Evolutionary conservation across 1,140 invertebrate genomes (phyloP).

Genomic region (Wasmannia auropunctata): DNA sequence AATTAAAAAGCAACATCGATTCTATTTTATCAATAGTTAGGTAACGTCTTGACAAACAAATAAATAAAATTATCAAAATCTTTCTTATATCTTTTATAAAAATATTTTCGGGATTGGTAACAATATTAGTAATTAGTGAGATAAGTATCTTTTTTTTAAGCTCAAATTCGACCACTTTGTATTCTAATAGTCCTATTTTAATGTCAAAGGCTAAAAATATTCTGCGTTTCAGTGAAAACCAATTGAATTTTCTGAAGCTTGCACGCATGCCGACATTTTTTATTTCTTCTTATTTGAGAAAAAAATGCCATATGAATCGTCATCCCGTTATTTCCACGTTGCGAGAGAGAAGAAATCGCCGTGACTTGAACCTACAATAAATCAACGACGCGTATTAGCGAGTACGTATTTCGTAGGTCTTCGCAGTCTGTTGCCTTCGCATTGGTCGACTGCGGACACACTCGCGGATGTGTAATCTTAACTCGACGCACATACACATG

Average conservation of each 20-base stretch:
- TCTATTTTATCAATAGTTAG: neutral
- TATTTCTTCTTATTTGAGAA: neutral
- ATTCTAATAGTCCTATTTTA: neutral
- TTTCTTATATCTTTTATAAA: neutral
- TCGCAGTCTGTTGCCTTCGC: constrained; percentile 46
- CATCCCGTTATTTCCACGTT: constrained; percentile 43
- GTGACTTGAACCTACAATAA: constrained; percentile 69
- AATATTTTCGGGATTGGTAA: neutral
- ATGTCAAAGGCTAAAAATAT: neutral
- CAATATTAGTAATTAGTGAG: constrained; percentile 1
- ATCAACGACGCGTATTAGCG: constrained; percentile 58
- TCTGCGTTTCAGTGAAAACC: neutral
- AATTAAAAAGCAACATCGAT: neutral
- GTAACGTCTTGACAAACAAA: neutral
- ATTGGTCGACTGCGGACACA: constrained; percentile 13
- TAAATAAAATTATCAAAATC: neutral
- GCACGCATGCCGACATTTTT: constrained; percentile 1
- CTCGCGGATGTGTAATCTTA: neutral
- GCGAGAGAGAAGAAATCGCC: constrained; percentile 19
- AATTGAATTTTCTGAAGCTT: neutral
- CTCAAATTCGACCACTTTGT: neutral
- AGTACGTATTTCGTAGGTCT: constrained; percentile 59
- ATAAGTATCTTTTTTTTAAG: neutral
- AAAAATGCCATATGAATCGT: neutral
- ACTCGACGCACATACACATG: neutral